Conservation (phyloP, 2,888 invertebrate genomes). For the Chloroclystis v-ata region DNA sequence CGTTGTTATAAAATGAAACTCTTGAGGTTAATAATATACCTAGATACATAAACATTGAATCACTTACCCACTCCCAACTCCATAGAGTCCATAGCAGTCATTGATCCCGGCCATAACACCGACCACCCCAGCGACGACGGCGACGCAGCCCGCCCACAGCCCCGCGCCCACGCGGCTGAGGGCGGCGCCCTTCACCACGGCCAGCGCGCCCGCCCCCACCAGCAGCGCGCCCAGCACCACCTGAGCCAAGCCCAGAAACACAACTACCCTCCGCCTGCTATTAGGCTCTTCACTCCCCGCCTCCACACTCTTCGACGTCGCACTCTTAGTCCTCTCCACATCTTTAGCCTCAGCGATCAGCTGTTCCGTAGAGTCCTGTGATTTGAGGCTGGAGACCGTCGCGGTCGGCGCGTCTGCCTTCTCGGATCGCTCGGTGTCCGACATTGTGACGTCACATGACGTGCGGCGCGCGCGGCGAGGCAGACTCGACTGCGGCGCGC, state of each 20-base stretch:
- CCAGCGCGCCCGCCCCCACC: slow-evolving; percentile 80
- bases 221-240: slow-evolving; percentile 80
- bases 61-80: slow-evolving; percentile 50
- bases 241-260: slow-evolving; percentile 79
- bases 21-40: too few species aligned
- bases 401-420: slow-evolving; percentile 48
- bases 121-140: slow-evolving; percentile 79
- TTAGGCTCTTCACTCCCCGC: slow-evolving; percentile 51
- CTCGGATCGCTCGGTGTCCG: slow-evolving; percentile 38
- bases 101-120: slow-evolving; percentile 81
- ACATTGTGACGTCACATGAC: slow-evolving; percentile 31
- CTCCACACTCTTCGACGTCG: slow-evolving; percentile 64
- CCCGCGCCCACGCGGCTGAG: slow-evolving; percentile 80
- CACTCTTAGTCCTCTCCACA: slow-evolving; percentile 45
- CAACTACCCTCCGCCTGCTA: slow-evolving; percentile 55
- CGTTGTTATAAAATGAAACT: too few species aligned
- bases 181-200: slow-evolving; percentile 80
- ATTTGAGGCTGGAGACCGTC: slow-evolving; percentile 70
- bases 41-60: neutral
- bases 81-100: slow-evolving; percentile 71
- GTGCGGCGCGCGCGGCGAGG: slow-evolving; percentile 20
- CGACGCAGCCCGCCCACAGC: slow-evolving; percentile 82
- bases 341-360: slow-evolving; percentile 58
- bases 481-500: neutral
- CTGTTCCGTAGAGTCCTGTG: slow-evolving; percentile 77